These are phyloP conservation scores for Poeciliopsis turrubarensis DNA, from an alignment of 2,113 vertebrate species.

Conservation along the genomic window DNA sequence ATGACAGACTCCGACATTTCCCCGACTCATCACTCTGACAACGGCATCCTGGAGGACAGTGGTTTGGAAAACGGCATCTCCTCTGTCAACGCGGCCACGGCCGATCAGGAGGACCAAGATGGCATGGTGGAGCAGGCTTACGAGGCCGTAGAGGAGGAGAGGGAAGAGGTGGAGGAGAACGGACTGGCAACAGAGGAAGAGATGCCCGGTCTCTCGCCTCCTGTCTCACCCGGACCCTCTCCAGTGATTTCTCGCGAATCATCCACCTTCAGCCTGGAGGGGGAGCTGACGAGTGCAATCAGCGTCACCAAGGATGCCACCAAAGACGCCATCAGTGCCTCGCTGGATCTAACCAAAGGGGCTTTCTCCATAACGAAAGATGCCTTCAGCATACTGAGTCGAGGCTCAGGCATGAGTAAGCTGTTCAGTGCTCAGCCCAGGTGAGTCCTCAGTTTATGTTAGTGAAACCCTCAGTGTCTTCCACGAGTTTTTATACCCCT, in stretches of 20 bases:
- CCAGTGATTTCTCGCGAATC: constrained; percentile 62
- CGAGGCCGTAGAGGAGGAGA: constrained; percentile 87
- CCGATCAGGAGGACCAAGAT: constrained; percentile 69
- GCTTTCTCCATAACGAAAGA: constrained; percentile 94
- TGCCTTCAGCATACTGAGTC: constrained; percentile 88
- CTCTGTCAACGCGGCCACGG: constrained; percentile 21
- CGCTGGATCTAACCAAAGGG: constrained; percentile 94
- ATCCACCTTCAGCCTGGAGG: constrained; percentile 86
- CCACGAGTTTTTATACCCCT: neutral
- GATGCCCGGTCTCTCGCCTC: constrained; percentile 47
- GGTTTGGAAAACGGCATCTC: constrained; percentile 63
- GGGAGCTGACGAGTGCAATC: constrained; percentile 89
- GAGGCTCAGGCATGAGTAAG: constrained; percentile 91
- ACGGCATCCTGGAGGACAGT: constrained; percentile 67
- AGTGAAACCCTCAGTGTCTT: neutral
- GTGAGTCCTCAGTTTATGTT: constrained; percentile 68
- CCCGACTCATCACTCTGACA: constrained; percentile 53
- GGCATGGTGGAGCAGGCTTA: constrained; percentile 84
- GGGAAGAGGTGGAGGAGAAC: constrained; percentile 47
- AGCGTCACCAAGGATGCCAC: constrained; percentile 91
- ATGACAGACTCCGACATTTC: constrained; percentile 88
- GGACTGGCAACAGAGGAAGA: constrained; percentile 44
- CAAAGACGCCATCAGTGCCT: constrained; percentile 90
- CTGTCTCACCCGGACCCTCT: constrained; percentile 58
- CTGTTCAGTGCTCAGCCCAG: constrained; percentile 84